Evolutionary conservation across 2,888 invertebrate species (phyloP).

Genomic region (Sphecodes monilicornis): DNA sequence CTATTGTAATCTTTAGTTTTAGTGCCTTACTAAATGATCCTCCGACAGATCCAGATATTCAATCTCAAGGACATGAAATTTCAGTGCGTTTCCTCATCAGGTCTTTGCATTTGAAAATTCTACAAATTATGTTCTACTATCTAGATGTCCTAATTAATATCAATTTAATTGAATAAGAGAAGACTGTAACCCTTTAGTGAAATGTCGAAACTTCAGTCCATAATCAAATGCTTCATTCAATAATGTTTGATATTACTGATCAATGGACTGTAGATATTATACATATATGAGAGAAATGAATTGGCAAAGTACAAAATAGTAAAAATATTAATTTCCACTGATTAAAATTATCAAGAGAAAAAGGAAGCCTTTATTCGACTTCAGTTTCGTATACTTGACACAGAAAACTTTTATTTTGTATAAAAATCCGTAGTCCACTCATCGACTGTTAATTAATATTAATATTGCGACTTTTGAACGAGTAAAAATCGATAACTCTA

Average conservation of each 20-base stretch:
- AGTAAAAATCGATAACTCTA: too few relatives aligned
- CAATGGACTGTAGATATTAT: background rate
- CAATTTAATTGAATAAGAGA: background rate
- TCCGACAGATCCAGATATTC: background rate
- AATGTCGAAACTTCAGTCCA: background rate
- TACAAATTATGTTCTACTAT: background rate
- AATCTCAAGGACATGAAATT: background rate
- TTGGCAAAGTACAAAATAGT: background rate
- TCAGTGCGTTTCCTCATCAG: background rate
- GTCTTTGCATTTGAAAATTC: background rate
- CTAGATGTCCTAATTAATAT: background rate
- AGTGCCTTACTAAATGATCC: background rate
- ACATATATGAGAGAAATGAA: background rate
- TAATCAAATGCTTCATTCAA: background rate
- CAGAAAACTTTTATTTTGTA: too few relatives aligned
- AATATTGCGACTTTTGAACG: background rate
- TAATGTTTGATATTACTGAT: background rate
- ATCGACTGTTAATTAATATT: background rate
- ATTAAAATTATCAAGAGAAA: background rate
- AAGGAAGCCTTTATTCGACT: background rate
- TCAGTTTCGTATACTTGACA: background rate
- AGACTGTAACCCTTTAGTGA: background rate
- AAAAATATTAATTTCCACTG: conserved; percentile 1
- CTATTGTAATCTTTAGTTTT: too few relatives aligned
- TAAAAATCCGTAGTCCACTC: too few relatives aligned